Base-by-base conservation (phyloP, 2,888 invertebrate genomes). In the Agonopterix alstromeriana region DNA sequence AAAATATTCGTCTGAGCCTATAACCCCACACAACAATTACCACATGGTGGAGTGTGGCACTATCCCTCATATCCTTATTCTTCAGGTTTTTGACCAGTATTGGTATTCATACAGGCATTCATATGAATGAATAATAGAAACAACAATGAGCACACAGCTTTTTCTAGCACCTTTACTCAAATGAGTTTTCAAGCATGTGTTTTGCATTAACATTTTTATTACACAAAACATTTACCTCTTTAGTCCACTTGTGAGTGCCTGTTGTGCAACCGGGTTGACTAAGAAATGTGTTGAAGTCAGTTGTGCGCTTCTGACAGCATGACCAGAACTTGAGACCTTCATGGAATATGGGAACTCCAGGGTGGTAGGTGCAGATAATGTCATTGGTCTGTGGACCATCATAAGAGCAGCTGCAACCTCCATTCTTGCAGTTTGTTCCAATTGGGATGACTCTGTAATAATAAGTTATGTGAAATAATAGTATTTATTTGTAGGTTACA, bases 251-350 rank as follows among this genome's bases (percentile, higher is more conserved):
- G 82, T 99, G 99, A 45, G 90, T 90, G 4, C 98, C 98, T 50
- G 90, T 89, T 3, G 91, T 90, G 72, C 99, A 99, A 0, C 99
- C 99, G 46, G 92, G 93, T 88, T 99, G 99, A 48, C 93, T 94
- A 49, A 99, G 89, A 72, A 99, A 99, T 1, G 91, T 92, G 49
- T 95, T 92, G 73, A 99, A 99, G 74, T 99, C 99, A 0, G 96
- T 94, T 0, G 99, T 99, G 68, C 94, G 93, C 67, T 94, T 94
- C 63, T 95, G 93, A 71, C 99, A 99, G 73, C 99, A 99, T 0
- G 97, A 95, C 98, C 98, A 99, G 79, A 93, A 99, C 76, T 99
- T 99, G 73, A 98, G 87, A 0, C 98, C 98, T 87, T 99, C 98
- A 65, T 99, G 98, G 77, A 99, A 99, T 46, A 99, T 91, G 0